Conservation (phyloP, 2,113 vertebrate genomes). For the Psilopsiagon aurifrons region DNA sequence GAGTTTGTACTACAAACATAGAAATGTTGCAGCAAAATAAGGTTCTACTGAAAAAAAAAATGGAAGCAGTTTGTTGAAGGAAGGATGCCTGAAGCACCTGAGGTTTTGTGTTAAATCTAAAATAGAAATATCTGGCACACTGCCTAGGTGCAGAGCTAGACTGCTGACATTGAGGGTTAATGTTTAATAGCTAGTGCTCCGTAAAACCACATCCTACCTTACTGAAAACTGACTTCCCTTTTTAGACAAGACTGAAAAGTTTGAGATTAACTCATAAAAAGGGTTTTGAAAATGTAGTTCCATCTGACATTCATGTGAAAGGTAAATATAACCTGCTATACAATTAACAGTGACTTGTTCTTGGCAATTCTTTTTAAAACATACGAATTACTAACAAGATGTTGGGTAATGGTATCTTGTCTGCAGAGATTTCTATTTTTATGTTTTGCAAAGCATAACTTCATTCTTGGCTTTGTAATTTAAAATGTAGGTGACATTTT, state of each 20-base stretch:
- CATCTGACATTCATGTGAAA: conserved; percentile 4
- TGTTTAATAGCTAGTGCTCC: neutral
- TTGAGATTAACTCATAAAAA: neutral
- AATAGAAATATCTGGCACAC: neutral
- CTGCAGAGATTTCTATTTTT: conserved; percentile 49
- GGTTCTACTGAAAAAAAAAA: neutral
- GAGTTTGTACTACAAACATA: neutral
- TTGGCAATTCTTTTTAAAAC: conserved; percentile 21
- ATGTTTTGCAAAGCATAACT: conserved; percentile 1
- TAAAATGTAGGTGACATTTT: conserved; percentile 29
- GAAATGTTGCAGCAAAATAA: neutral
- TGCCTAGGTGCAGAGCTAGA: neutral
- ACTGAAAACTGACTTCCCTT: neutral
- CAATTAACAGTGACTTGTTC: conserved; percentile 42
- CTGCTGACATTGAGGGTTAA: neutral
- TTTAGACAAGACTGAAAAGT: neutral
- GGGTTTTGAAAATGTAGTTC: neutral
- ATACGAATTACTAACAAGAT: conserved; percentile 26
- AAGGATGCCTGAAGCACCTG: neutral
- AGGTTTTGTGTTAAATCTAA: neutral
- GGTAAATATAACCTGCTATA: conserved; percentile 28
- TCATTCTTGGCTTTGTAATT: conserved; percentile 47
- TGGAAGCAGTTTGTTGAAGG: neutral
- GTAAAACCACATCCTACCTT: neutral
- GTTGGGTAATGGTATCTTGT: conserved; percentile 34